A percentile compares a stretch with the other conserved stretches of the same genome.
Conservation (phyloP, 2,113 vertebrate species). For the Cygnus atratus region DNA sequence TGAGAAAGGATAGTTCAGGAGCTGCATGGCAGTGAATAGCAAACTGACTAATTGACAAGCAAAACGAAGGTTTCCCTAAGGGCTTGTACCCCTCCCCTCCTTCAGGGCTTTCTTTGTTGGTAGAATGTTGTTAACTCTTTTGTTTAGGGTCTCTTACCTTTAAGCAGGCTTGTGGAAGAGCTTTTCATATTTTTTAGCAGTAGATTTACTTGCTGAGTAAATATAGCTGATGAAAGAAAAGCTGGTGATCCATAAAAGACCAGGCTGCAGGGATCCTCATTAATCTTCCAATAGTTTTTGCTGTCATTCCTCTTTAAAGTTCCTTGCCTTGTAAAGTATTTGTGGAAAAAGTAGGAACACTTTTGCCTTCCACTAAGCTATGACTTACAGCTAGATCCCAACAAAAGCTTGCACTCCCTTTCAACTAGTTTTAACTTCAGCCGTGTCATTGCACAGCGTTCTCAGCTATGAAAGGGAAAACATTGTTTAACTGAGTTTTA, state of each 20-base stretch:
- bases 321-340: slow-evolving; percentile 74
- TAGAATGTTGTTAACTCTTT: slow-evolving; percentile 65
- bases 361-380: slow-evolving; percentile 63
- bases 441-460: slow-evolving; percentile 35
- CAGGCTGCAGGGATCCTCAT: slow-evolving; percentile 76
- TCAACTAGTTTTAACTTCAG: slow-evolving; percentile 66
- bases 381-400: slow-evolving; percentile 57
- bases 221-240: slow-evolving; percentile 76
- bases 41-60: slow-evolving; percentile 57
- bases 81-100: background rate
- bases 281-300: slow-evolving; percentile 81
- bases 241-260: slow-evolving; percentile 76
- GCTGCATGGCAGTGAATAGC: background rate
- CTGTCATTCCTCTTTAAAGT: slow-evolving; percentile 73
- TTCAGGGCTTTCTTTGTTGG: slow-evolving; percentile 48
- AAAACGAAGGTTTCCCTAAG: slow-evolving; percentile 43
- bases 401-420: slow-evolving; percentile 72
- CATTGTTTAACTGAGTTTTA: slow-evolving; percentile 58
- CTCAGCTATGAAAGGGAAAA: slow-evolving; percentile 54
- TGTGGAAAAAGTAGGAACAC: slow-evolving; percentile 56
- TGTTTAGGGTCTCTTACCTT: slow-evolving; percentile 68
- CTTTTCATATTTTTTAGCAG: slow-evolving; percentile 64
- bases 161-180: slow-evolving; percentile 57
- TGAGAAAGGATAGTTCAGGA: slow-evolving; percentile 36
- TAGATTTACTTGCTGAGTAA: slow-evolving; percentile 71